Percentiles rank a stretch among this genome's conserved stretches.
phyloP scores from a whole-genome alignment of 2,113 vertebrate genomes.

The Dendrocopos noguchii region DNA sequence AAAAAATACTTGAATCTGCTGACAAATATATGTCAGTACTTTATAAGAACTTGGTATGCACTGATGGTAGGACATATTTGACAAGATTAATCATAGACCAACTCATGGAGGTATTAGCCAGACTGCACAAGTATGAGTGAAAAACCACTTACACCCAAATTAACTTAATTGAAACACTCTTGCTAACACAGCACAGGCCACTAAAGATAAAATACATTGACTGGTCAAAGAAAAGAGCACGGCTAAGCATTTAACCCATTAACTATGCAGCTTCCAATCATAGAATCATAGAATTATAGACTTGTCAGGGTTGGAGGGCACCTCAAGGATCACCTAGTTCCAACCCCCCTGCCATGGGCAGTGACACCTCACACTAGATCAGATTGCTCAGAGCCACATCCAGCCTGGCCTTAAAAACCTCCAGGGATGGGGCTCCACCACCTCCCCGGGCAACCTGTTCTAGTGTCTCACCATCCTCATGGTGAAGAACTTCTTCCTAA shows the following conservation, averaged over 20 bases:
- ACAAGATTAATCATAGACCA: slow-evolving; percentile 34
- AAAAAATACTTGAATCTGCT: slow-evolving; percentile 35
- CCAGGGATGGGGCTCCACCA: no score
- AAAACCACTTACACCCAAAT: slow-evolving; percentile 27
- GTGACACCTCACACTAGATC: no score
- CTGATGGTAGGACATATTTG: slow-evolving; percentile 9
- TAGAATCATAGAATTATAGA: neutral
- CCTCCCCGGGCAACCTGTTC: no score
- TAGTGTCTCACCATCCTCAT: no score
- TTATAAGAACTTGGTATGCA: neutral
- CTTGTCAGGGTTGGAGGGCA: no score
- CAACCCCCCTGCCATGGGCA: no score
- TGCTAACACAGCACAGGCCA: neutral
- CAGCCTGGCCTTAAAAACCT: no score
- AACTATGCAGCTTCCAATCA: neutral
- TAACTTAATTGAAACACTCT: neutral
- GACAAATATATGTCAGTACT: neutral
- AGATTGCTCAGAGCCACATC: no score
- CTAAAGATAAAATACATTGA: slow-evolving; percentile 2
- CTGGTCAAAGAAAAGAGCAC: neutral
- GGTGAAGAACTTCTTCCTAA: no score
- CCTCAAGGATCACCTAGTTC: no score
- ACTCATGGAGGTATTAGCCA: neutral
- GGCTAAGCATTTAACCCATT: neutral
- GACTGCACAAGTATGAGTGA: neutral